These are phyloP conservation scores for Scaptomyza hsui DNA, from an alignment of 1,140 invertebrate species.

Conservation along the genomic window DNA sequence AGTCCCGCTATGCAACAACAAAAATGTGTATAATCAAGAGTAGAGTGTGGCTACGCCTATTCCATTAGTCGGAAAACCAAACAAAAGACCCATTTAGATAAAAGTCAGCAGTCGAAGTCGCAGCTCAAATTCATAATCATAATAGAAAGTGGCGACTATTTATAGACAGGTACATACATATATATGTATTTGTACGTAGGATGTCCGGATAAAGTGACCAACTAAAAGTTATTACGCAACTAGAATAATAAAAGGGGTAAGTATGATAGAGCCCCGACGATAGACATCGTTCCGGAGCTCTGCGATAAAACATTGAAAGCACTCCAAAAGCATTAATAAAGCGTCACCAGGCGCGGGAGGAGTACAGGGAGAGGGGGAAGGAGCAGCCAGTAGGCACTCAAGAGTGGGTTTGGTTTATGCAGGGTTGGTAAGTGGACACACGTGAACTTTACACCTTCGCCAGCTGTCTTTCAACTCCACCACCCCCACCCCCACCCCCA, in stretches of 20 bases:
- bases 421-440: slow-evolving; percentile 72
- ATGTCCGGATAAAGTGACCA: slow-evolving; percentile 46
- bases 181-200: not conserved
- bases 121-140: slow-evolving; percentile 73
- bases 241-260: slow-evolving; percentile 29
- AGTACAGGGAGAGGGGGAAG: slow-evolving; percentile 1
- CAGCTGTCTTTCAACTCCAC: slow-evolving; percentile 30
- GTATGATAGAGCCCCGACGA: slow-evolving; percentile 25
- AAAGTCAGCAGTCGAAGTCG: slow-evolving; percentile 40
- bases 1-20: slow-evolving; percentile 23
- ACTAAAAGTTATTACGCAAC: slow-evolving; percentile 79
- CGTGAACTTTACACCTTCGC: slow-evolving; percentile 77
- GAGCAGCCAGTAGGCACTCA: not conserved
- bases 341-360: slow-evolving; percentile 32
- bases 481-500: slow-evolving; percentile 14
- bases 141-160: slow-evolving; percentile 66
- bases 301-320: slow-evolving; percentile 81
- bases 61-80: slow-evolving; percentile 62
- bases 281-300: slow-evolving; percentile 50
- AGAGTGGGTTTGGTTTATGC: not conserved
- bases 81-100: slow-evolving; percentile 82
- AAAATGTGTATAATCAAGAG: slow-evolving; percentile 60
- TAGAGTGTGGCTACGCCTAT: slow-evolving; percentile 46
- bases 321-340: slow-evolving; percentile 81
- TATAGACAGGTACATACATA: slow-evolving; percentile 40